Conservation (phyloP, 1,140 invertebrate genomes). For the Periplaneta americana region DNA sequence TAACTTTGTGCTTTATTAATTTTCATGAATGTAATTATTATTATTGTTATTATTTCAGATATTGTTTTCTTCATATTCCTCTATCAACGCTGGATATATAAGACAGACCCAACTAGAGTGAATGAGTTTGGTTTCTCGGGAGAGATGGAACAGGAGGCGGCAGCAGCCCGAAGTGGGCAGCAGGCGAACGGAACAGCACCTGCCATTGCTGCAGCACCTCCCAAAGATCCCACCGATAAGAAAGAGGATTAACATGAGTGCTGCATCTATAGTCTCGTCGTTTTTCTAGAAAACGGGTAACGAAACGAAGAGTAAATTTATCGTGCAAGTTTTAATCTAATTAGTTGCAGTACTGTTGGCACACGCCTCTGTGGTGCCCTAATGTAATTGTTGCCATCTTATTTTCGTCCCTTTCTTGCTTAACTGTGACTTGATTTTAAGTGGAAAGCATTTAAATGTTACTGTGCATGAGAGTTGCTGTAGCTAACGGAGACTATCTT, state of each 20-base stretch:
- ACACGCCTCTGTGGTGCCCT: background rate
- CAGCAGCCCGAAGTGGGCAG: background rate
- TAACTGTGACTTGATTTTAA: background rate
- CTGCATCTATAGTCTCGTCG: background rate
- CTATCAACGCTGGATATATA: constrained; percentile 98
- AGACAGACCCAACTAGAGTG: constrained; percentile 85
- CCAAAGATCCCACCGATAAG: background rate
- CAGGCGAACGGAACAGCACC: background rate
- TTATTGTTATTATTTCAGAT: constrained; percentile 56
- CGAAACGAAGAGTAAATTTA: background rate
- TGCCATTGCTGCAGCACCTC: background rate
- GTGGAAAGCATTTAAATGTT: background rate
- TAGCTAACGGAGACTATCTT: background rate
- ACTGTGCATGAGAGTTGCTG: background rate
- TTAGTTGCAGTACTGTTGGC: background rate
- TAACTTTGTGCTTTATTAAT: background rate
- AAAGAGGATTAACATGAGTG: constrained; percentile 4
- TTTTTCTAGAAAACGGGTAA: background rate
- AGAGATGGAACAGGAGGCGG: constrained; percentile 36
- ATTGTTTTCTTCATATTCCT: constrained; percentile 98
- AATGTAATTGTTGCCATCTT: background rate
- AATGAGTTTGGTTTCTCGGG: constrained; percentile 95
- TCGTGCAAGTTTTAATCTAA: background rate
- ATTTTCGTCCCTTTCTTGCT: background rate
- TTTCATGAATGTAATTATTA: too few relatives aligned